Evolutionary conservation across 1,140 invertebrate genomes (phyloP).

Genomic region (Drosophila subobscura): DNA sequence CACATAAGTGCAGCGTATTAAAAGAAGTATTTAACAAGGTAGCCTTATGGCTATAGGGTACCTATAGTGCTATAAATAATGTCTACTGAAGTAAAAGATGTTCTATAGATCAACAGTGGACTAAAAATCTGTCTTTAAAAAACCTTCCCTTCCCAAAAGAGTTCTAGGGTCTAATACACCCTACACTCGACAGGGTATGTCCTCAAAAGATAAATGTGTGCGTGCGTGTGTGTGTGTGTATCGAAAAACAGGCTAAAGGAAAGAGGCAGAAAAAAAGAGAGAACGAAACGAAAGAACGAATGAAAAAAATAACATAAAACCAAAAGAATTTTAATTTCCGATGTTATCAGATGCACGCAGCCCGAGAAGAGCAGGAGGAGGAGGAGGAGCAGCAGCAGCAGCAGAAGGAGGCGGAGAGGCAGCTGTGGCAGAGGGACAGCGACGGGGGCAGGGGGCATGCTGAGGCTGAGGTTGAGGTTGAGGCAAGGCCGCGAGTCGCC

Average conservation of each 20-base stretch:
- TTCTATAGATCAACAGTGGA: no score
- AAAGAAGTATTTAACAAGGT: no score
- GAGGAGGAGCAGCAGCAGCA: constrained; percentile 12
- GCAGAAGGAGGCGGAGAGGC: constrained; percentile 5
- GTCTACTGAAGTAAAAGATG: no score
- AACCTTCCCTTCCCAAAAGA: neutral
- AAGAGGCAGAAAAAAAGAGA: constrained; percentile 36
- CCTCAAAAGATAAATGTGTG: constrained; percentile 6
- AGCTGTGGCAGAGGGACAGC: neutral
- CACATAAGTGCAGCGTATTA: no score
- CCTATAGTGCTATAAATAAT: no score
- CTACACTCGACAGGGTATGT: constrained; percentile 28
- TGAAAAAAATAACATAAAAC: constrained; percentile 73
- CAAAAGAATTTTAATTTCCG: constrained; percentile 83
- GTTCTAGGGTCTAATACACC: neutral
- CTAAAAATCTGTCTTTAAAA: neutral
- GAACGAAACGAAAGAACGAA: constrained; percentile 20
- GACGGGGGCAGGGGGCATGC: constrained; percentile 22
- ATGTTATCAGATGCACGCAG: constrained; percentile 82
- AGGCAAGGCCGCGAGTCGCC: constrained; percentile 39
- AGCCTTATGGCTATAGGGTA: no score
- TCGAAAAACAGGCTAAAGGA: constrained; percentile 43
- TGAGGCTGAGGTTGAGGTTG: neutral
- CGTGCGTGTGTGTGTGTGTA: constrained; percentile 20
- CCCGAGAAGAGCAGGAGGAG: constrained; percentile 34